phyloP scores from a whole-genome alignment of 2,113 vertebrate genomes.

The Malurus cyaneus region DNA sequence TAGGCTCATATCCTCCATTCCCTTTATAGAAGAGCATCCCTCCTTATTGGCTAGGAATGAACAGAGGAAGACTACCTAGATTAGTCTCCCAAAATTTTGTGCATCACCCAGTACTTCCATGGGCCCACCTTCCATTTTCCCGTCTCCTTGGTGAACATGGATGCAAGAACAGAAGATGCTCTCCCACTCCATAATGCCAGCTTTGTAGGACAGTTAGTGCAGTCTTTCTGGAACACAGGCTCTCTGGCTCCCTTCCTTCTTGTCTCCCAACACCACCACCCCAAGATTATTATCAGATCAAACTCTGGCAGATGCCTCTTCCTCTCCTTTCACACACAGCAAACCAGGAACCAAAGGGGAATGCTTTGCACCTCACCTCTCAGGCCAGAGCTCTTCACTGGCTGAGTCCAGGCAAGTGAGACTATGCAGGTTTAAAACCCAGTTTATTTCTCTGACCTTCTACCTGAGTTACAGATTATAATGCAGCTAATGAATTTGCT shows the following conservation, averaged over 20 bases:
- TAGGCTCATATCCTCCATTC: background rate
- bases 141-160: accelerated
- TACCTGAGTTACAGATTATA: background rate
- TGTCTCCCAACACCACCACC: background rate
- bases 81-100: background rate
- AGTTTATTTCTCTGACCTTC: background rate
- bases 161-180: background rate
- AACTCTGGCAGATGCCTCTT: background rate
- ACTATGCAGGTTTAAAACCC: accelerated
- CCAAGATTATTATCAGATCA: background rate
- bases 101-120: background rate
- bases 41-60: background rate
- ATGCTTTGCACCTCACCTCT: background rate
- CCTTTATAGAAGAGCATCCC: background rate
- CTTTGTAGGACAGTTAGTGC: background rate
- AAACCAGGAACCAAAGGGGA: background rate
- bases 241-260: background rate
- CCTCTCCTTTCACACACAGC: background rate
- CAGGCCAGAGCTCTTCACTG: accelerated
- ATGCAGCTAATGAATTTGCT: background rate
- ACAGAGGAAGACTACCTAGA: background rate
- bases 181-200: background rate
- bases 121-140: background rate
- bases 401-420: background rate
- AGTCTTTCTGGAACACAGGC: background rate